A percentile compares a stretch with the other conserved stretches of the same genome.
These are phyloP conservation scores for Sipha maydis DNA, from an alignment of 2,888 invertebrate genomes.

Conservation along the genomic window DNA sequence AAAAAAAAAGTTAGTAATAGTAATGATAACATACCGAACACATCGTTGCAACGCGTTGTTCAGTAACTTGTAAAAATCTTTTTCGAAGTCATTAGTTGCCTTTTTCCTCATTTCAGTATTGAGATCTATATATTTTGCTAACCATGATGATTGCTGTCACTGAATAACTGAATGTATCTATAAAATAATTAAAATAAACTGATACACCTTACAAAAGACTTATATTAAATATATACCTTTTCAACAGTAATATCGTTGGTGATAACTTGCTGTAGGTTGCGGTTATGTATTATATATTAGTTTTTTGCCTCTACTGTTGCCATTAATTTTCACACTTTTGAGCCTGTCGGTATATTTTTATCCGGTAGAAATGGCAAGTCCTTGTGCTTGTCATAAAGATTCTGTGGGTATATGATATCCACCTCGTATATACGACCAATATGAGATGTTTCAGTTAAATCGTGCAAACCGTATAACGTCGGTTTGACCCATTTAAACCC, in stretches of 20 bases:
- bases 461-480: background rate
- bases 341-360: too few species aligned
- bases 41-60: background rate
- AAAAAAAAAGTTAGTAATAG: too few species aligned
- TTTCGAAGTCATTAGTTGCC: slow-evolving; percentile 66
- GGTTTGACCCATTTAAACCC: background rate
- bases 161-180: slow-evolving; percentile 64
- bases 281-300: too few species aligned
- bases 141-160: slow-evolving; percentile 42
- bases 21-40: too few species aligned
- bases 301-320: too few species aligned
- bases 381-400: slow-evolving; percentile 66
- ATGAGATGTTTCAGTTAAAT: background rate
- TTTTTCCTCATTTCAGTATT: slow-evolving; percentile 56
- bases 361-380: slow-evolving; percentile 64
- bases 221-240: too few species aligned
- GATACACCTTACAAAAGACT: too few species aligned
- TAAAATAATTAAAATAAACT: too few species aligned
- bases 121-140: slow-evolving; percentile 25
- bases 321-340: too few species aligned
- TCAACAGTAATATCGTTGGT: too few species aligned
- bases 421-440: slow-evolving; percentile 68
- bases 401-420: slow-evolving; percentile 68
- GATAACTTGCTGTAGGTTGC: too few species aligned
- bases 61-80: background rate